A percentile compares a stretch with the other conserved stretches of the same genome.
Evolutionary conservation across 2,113 vertebrate species (phyloP).

Genomic region (Pionites leucogaster): DNA sequence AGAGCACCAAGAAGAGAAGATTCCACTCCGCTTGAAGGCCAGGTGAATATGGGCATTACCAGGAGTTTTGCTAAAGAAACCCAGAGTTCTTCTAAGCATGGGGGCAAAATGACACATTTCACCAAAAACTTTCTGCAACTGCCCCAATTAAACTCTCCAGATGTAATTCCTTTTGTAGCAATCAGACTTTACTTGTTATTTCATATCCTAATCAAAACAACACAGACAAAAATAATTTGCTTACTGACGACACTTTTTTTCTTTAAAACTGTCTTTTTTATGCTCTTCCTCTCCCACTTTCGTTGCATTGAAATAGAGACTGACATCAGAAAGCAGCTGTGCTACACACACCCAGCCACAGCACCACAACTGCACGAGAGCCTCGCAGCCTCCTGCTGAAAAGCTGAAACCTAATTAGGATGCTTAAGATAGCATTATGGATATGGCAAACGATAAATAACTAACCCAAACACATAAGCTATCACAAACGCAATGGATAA

Average conservation of each 20-base stretch:
- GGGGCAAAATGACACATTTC: background rate
- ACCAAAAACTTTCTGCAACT: constrained; percentile 40
- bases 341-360: background rate
- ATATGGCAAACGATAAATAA: constrained; percentile 32
- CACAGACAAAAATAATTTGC: constrained; percentile 69
- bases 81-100: rapidly evolving
- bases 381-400: constrained; percentile 24
- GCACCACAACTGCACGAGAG: constrained; percentile 57
- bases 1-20: background rate
- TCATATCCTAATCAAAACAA: constrained; percentile 70
- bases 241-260: constrained; percentile 65
- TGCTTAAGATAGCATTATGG: constrained; percentile 56
- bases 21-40: background rate
- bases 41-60: background rate
- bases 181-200: constrained; percentile 70
- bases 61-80: background rate
- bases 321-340: constrained; percentile 73
- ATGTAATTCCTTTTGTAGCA: constrained; percentile 71
- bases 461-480: constrained; percentile 52
- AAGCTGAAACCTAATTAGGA: constrained; percentile 58
- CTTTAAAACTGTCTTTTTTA: constrained; percentile 52
- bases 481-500: constrained; percentile 29
- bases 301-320: constrained; percentile 51
- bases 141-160: constrained; percentile 63
- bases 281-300: constrained; percentile 64